A percentile compares a stretch with the other conserved stretches of the same genome.
Conservation (phyloP, 2,888 invertebrate species). For the Siphonodentalium dalli region DNA sequence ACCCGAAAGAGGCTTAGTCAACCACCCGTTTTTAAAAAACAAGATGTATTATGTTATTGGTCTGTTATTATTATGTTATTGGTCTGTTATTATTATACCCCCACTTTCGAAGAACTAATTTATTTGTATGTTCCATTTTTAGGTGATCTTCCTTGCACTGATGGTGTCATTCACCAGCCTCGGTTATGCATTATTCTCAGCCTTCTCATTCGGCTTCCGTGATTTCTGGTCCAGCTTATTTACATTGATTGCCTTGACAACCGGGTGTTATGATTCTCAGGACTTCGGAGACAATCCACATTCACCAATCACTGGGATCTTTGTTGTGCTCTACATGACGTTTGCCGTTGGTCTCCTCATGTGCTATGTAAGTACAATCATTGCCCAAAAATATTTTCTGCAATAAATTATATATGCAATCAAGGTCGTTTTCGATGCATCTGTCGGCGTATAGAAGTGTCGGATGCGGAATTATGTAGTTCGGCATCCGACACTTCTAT, state of each 20-base stretch:
- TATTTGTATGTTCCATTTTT: too few species aligned
- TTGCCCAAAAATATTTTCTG: neutral
- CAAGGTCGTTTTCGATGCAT: neutral
- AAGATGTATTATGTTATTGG: too few species aligned
- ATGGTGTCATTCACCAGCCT: slow-evolving; percentile 52
- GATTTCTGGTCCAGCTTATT: slow-evolving; percentile 45
- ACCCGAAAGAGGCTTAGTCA: too few species aligned
- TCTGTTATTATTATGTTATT: too few species aligned
- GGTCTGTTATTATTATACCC: too few species aligned
- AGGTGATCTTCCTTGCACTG: slow-evolving; percentile 50
- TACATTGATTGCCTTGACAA: slow-evolving; percentile 45
- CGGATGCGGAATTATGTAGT: too few species aligned
- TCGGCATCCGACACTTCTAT: too few species aligned
- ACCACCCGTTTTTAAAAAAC: too few species aligned
- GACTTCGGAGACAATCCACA: too few species aligned
- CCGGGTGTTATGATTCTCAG: slow-evolving; percentile 35
- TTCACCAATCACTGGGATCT: slow-evolving; percentile 37
- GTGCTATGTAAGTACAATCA: slow-evolving; percentile 53
- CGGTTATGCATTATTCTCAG: slow-evolving; percentile 52
- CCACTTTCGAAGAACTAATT: too few species aligned
- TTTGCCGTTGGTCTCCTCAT: slow-evolving; percentile 51
- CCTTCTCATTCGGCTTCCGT: slow-evolving; percentile 40
- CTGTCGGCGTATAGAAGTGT: too few species aligned
- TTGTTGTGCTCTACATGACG: slow-evolving; percentile 45
- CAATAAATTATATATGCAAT: neutral